These are phyloP conservation scores for Crioceris asparagi DNA, from an alignment of 2,888 invertebrate species.

Conservation along the genomic window DNA sequence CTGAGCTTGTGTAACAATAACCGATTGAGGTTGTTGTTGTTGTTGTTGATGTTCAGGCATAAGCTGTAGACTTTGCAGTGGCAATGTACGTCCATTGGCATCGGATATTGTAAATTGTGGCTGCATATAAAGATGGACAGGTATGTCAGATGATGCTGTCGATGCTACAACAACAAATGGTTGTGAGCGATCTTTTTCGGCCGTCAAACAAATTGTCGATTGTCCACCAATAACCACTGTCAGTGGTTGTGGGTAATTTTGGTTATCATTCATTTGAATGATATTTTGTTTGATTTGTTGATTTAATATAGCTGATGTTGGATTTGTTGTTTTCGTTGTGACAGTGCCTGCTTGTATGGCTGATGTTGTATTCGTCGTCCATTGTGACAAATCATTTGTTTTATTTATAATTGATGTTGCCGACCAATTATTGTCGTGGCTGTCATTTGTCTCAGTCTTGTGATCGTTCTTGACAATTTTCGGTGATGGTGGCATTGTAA, in stretches of 20 bases:
- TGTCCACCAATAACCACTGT: conserved; percentile 34
- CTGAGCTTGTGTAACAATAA: conserved; percentile 44
- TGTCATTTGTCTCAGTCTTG: conserved; percentile 13
- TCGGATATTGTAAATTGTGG: conserved; percentile 40
- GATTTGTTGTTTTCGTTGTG: conserved; percentile 27
- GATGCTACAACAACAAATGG: conserved; percentile 36
- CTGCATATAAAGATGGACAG: conserved; percentile 38
- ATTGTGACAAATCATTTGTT: conserved; percentile 21
- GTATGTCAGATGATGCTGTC: conserved; percentile 35
- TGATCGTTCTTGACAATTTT: conserved; percentile 36
- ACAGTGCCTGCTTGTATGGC: conserved; percentile 23
- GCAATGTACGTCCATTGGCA: conserved; percentile 26
- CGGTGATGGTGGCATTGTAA: conserved; percentile 64
- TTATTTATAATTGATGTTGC: conserved; percentile 17
- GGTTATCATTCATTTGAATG: conserved; percentile 28
- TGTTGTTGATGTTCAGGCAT: conserved; percentile 34
- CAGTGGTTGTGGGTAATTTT: conserved; percentile 35
- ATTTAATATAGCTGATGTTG: conserved; percentile 32
- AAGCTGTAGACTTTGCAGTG: conserved; percentile 31
- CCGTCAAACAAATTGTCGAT: conserved; percentile 31
- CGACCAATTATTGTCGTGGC: conserved; percentile 19
- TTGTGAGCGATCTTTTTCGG: conserved; percentile 29
- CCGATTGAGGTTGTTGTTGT: conserved; percentile 40
- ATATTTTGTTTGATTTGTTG: conserved; percentile 30
- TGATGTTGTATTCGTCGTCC: conserved; percentile 25